Evolutionary conservation across 2,113 vertebrate species (phyloP), one percentile per base, ranked within the genome.

Genomic region (human (Homo sapiens)): DNA sequence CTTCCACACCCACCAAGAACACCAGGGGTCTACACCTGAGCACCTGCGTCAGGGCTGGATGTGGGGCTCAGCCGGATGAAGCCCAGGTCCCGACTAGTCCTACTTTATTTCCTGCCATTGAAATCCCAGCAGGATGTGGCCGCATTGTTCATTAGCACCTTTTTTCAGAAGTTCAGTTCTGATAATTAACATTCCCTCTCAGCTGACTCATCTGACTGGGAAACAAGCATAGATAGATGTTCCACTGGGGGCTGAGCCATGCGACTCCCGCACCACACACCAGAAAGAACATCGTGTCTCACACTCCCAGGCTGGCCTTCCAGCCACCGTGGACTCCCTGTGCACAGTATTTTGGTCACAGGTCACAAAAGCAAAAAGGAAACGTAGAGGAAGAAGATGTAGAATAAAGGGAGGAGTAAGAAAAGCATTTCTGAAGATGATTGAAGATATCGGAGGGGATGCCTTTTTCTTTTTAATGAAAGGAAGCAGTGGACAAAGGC

Each of bases 141-240:
- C 43, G 59, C 40, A 1, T 11, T 40, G 79, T 22, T 57, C 35
- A 9, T 11, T 32, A 45, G 40, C 2, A 17, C 40, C 40, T 45
- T 57, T 5, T 27, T 32, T 8, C 52, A 89, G 96, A 66, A 66
- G 11, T 40, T 72, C 14, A 18, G 66, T 68, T n/a, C 85, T 70
- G 27, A 79, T 23, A 68, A 55, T 66, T 6, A 38, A 50, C 5
- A 9, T 0, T 50, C 68, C 76, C 9, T 55, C 43, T 30, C 6
- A 0, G 73, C 40, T 13, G 45, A 52, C 16, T 6, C 73, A 59
- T 27, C 27, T 16, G 1, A 23, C n/a, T 5, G 11, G 61, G 55
- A 64, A 79, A 35, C 52, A 22, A 35, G 84, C 32, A 0, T 1
- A 2, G 1, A 0, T 1, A 2, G 1, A 38, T n/a, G 2, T 17